Percentiles rank a stretch among this genome's conserved stretches.
phyloP scores from a whole-genome alignment of 2,797 vertebrate species.

The Cetoscarus ocellatus region DNA sequence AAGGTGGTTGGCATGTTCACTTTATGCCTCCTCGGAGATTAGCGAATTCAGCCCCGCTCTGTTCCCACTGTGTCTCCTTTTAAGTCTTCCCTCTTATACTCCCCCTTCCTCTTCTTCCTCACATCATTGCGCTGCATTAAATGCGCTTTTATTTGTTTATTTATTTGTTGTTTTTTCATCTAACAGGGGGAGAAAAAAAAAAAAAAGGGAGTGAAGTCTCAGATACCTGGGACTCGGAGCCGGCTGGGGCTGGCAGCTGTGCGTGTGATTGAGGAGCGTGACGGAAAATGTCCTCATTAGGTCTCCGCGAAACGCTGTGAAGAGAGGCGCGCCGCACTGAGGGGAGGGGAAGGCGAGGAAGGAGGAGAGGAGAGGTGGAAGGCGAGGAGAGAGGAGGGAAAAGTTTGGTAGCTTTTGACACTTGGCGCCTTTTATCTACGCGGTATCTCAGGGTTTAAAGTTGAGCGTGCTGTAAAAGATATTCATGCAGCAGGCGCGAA shows the following conservation, averaged over 20 bases:
- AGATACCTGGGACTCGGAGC: slow-evolving; percentile 82
- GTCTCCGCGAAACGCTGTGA: slow-evolving; percentile 79
- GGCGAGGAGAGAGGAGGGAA: slow-evolving; percentile 65
- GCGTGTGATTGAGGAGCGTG: slow-evolving; percentile 86
- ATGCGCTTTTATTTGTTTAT: slow-evolving; percentile 84
- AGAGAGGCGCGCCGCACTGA: slow-evolving; percentile 69
- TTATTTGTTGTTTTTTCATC: slow-evolving; percentile 84
- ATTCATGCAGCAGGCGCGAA: slow-evolving; percentile 49
- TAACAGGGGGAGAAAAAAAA: slow-evolving; percentile 18
- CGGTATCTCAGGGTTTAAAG: slow-evolving; percentile 79
- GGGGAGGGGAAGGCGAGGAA: slow-evolving; percentile 49
- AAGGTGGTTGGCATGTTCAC: slow-evolving; percentile 87
- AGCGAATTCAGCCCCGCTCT: slow-evolving; percentile 83
- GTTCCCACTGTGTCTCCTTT: slow-evolving; percentile 80
- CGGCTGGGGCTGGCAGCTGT: slow-evolving; percentile 74
- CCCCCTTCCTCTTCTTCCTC: slow-evolving; percentile 70
- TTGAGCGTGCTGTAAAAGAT: slow-evolving; percentile 72
- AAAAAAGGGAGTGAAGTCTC: slow-evolving; percentile 63
- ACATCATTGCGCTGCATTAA: slow-evolving; percentile 79
- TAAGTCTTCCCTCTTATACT: slow-evolving; percentile 80
- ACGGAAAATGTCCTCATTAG: slow-evolving; percentile 90
- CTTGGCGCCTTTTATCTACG: slow-evolving; percentile 81
- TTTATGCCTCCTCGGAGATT: slow-evolving; percentile 87
- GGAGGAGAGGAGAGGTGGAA: slow-evolving; percentile 46
- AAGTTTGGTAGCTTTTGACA: slow-evolving; percentile 86